Evolutionary conservation across 2,888 invertebrate genomes (phyloP).

Genomic region (Drosophila yooni): DNA sequence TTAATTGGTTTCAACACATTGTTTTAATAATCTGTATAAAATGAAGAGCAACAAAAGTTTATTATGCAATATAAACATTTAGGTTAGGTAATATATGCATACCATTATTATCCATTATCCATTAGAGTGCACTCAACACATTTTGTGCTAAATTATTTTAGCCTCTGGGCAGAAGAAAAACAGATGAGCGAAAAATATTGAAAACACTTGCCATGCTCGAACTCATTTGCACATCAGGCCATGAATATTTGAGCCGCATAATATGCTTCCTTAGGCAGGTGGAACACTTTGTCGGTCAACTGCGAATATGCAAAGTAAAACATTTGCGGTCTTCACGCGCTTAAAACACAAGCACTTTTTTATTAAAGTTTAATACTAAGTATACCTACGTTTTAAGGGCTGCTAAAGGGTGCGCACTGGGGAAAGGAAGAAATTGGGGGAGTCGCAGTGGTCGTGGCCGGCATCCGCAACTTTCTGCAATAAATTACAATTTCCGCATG

Average conservation of each 20-base stretch:
- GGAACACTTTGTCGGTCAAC: slow-evolving; percentile 10
- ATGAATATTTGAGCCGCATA: slow-evolving; percentile 38
- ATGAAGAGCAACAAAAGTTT: background rate
- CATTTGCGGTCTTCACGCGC: slow-evolving; percentile 26
- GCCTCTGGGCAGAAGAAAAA: background rate
- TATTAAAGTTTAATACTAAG: slow-evolving; percentile 46
- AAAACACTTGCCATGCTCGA: slow-evolving; percentile 25
- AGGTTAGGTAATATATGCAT: background rate
- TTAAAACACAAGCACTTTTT: slow-evolving; percentile 14
- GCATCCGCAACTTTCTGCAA: slow-evolving; percentile 73
- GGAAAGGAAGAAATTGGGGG: slow-evolving; percentile 1
- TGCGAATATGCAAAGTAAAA: slow-evolving; percentile 25
- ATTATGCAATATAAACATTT: background rate
- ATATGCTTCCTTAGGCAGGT: slow-evolving; percentile 17
- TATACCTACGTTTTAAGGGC: slow-evolving; percentile 30
- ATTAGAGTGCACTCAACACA: background rate
- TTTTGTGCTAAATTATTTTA: slow-evolving; percentile 5
- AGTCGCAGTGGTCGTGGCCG: slow-evolving; percentile 37
- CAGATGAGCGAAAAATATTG: slow-evolving; percentile 4
- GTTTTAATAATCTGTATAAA: background rate
- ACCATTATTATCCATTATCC: background rate
- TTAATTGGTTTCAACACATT: background rate
- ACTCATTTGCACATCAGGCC: slow-evolving; percentile 28
- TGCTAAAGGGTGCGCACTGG: background rate
- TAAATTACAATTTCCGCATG: slow-evolving; percentile 79